Percentiles rank a stretch among this genome's conserved stretches.
Evolutionary conservation across 1,140 invertebrate species (phyloP).

Genomic region (Tribolium castaneum): DNA sequence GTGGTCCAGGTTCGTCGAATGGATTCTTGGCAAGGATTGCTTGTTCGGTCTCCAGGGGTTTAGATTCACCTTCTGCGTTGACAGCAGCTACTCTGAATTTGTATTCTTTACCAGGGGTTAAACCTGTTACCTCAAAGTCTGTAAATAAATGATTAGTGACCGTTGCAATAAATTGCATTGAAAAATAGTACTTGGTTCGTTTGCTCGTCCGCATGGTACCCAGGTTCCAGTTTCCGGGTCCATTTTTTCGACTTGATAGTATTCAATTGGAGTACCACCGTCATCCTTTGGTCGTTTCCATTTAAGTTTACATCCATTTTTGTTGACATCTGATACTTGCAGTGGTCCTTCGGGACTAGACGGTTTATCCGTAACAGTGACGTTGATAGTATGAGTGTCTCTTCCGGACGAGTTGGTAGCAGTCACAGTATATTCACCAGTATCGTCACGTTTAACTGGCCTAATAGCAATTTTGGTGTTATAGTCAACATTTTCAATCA

Average conservation of each 20-base stretch:
- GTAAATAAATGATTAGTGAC: constrained; percentile 55
- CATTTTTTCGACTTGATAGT: constrained; percentile 94
- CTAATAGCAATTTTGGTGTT: constrained; percentile 88
- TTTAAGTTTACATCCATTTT: constrained; percentile 92
- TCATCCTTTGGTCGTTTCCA: constrained; percentile 95
- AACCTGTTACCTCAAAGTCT: constrained; percentile 84
- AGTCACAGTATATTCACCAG: constrained; percentile 88
- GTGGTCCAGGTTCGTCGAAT: constrained; percentile 94
- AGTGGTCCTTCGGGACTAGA: constrained; percentile 88
- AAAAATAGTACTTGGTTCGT: constrained; percentile 75
- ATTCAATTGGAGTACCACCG: constrained; percentile 88
- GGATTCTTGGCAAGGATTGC: constrained; percentile 96
- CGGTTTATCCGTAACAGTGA: constrained; percentile 93
- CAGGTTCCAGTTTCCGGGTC: constrained; percentile 94
- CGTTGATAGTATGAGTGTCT: constrained; percentile 89
- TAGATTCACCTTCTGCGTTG: constrained; percentile 96
- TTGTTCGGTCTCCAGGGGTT: constrained; percentile 88
- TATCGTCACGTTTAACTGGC: constrained; percentile 82
- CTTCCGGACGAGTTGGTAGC: constrained; percentile 88
- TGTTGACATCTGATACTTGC: constrained; percentile 90
- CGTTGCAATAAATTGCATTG: not conserved
- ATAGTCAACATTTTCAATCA: constrained; percentile 87
- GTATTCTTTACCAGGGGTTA: constrained; percentile 92
- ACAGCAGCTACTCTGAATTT: constrained; percentile 96
- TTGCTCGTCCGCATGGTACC: constrained; percentile 88